These are phyloP conservation scores for Patella pellucida DNA, from an alignment of 2,888 invertebrate species.

Conservation along the genomic window DNA sequence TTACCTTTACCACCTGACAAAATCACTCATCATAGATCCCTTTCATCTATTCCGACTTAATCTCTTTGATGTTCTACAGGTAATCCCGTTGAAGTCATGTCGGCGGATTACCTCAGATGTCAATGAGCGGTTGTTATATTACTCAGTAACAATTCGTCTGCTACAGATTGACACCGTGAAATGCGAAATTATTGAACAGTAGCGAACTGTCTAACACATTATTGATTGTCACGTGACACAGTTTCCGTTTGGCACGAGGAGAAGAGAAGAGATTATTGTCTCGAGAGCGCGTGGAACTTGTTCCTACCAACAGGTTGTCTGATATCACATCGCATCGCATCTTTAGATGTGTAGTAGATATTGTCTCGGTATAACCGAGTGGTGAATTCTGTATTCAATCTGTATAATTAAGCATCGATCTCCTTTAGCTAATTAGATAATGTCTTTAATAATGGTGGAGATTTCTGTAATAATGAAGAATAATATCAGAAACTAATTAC, in stretches of 20 bases:
- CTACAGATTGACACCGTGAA: background rate
- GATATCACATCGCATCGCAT: too few species aligned
- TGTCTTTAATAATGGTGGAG: too few species aligned
- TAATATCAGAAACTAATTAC: too few species aligned
- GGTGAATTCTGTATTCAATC: too few species aligned
- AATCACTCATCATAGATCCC: background rate
- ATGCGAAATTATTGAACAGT: background rate
- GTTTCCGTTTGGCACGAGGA: slow-evolving; percentile 5
- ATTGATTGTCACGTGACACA: slow-evolving; percentile 7
- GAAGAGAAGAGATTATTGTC: background rate
- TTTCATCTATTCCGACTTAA: background rate
- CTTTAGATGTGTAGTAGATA: too few species aligned
- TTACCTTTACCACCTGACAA: slow-evolving; percentile 6
- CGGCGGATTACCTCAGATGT: background rate
- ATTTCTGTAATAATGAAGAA: too few species aligned
- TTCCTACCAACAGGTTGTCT: too few species aligned
- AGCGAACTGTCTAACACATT: background rate
- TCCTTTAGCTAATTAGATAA: too few species aligned
- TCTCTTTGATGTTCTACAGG: slow-evolving; percentile 1
- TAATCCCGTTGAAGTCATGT: slow-evolving; percentile 1
- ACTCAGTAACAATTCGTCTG: too few species aligned
- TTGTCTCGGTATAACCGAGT: too few species aligned
- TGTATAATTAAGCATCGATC: too few species aligned
- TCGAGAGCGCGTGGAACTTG: background rate
- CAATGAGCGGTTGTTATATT: too few species aligned